phyloP scores from a whole-genome alignment of 1,140 invertebrate genomes.

The Drosophila quadrilineata region DNA sequence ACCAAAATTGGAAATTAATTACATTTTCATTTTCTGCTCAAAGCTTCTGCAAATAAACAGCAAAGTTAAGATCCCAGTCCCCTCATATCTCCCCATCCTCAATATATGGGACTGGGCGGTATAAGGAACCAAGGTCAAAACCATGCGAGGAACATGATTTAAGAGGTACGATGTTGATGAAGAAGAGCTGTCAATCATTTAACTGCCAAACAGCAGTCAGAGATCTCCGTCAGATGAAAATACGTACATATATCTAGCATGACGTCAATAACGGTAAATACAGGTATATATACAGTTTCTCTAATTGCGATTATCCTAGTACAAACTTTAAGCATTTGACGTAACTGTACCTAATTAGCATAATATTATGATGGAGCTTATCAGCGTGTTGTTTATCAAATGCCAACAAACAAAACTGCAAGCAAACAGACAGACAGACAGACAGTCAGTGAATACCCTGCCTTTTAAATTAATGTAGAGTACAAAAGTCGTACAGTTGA shows the following conservation, averaged over 20 bases:
- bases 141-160: too few species aligned
- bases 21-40: slow-evolving; percentile 21
- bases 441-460: too few species aligned
- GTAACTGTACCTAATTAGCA: slow-evolving; percentile 29
- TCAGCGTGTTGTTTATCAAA: slow-evolving; percentile 19
- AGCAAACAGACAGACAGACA: not conserved
- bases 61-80: not conserved
- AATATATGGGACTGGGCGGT: too few species aligned
- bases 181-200: slow-evolving; percentile 19
- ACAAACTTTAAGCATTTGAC: slow-evolving; percentile 3
- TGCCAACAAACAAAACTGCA: slow-evolving; percentile 12
- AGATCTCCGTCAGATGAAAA: slow-evolving; percentile 1
- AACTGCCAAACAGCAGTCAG: slow-evolving; percentile 17
- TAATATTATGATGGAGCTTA: slow-evolving; percentile 37
- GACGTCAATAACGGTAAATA: slow-evolving; percentile 36
- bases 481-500: slow-evolving; percentile 9
- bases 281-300: not conserved
- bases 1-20: slow-evolving; percentile 9
- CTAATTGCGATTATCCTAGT: slow-evolving; percentile 15
- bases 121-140: too few species aligned
- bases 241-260: not conserved
- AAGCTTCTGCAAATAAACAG: slow-evolving; percentile 32
- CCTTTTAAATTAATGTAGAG: too few species aligned
- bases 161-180: not conserved
- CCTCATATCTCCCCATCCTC: not conserved